Evolutionary conservation across 2,113 vertebrate genomes (phyloP).

Genomic region (Notarius lentiginosus): DNA sequence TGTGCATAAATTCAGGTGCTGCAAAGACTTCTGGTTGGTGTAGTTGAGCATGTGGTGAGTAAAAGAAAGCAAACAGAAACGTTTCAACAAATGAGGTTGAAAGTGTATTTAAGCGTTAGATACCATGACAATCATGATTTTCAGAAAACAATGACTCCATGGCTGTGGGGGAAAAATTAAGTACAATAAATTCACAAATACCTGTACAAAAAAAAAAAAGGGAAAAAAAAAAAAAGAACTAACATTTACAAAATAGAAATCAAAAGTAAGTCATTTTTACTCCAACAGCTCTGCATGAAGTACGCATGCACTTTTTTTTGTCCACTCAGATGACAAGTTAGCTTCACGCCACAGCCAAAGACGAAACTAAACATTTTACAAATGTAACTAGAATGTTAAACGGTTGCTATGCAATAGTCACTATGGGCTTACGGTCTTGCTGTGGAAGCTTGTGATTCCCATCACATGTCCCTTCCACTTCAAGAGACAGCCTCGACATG

Average conservation of each 20-base stretch:
- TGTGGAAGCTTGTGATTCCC: constrained; percentile 18
- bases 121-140: constrained; percentile 64
- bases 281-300: constrained; percentile 70
- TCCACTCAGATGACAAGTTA: constrained; percentile 68
- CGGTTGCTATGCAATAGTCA: constrained; percentile 65
- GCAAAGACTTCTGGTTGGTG: constrained; percentile 7
- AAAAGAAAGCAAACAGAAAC: constrained; percentile 50
- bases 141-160: constrained; percentile 60
- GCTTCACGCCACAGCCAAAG: constrained; percentile 75
- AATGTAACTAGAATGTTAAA: constrained; percentile 71
- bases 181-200: constrained; percentile 72
- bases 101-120: constrained; percentile 72
- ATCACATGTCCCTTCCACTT: not conserved
- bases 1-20: not conserved
- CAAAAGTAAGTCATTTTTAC: constrained; percentile 70
- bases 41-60: constrained; percentile 39
- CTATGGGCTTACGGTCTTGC: constrained; percentile 55
- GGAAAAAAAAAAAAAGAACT: constrained; percentile 42
- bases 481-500: not conserved
- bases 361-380: constrained; percentile 68
- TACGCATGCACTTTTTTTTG: constrained; percentile 72
- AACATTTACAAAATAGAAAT: constrained; percentile 59
- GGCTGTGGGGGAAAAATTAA: constrained; percentile 61
- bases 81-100: constrained; percentile 53
- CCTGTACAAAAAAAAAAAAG: constrained; percentile 68